Base-by-base conservation (phyloP, 2,113 vertebrate species). In the Phyllostomus discolor region DNA sequence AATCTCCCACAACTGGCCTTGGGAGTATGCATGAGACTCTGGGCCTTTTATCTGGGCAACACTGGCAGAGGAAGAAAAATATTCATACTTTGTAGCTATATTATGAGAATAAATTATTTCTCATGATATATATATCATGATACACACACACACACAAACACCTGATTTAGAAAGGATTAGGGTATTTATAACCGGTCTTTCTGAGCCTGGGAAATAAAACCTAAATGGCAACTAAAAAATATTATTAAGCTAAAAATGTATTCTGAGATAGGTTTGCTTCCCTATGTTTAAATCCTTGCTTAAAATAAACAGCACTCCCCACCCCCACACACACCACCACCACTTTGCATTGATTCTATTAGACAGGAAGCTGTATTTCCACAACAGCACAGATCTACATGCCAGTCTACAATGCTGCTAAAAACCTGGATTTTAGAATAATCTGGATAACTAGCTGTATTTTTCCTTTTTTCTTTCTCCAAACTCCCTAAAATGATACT, bases 401-500 rank as follows among this genome's bases (percentile, higher is more conserved):
- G 19, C 50, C 38, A 26, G 38, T 67, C 59, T 46, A 35, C 43
- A 57, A 22, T 33, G 79, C 43, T 91, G 33, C 46, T 48, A 72
- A 48, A 80, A 88, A 76, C 90, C 48, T 72, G 41, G 19, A 73
- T 86, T 85, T 90, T 88, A 62, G 14, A 85, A 66, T 50, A 54
- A 85, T 90, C 43, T 88, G 72, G 33, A 90, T 96, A 83, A n/a
- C 35, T 67, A 62, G 11, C 22, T 83, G 26, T 5, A 66, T 28
- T 88, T 87, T 66, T 26, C n/a, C 7, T 41, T n/a, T 79, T 79
- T 91, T 64, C 46, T 83, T 83, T 81, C 69, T 59, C 35, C 38
- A 46, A 76, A 73, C 52, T 91, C 62, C 11, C 67, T 89, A 88
- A 95, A 93, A 94, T 81, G 78, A 96, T 41, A 87, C 20, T 81